Conservation (phyloP, 2,113 vertebrate species). For the Hucho hucho region DNA sequence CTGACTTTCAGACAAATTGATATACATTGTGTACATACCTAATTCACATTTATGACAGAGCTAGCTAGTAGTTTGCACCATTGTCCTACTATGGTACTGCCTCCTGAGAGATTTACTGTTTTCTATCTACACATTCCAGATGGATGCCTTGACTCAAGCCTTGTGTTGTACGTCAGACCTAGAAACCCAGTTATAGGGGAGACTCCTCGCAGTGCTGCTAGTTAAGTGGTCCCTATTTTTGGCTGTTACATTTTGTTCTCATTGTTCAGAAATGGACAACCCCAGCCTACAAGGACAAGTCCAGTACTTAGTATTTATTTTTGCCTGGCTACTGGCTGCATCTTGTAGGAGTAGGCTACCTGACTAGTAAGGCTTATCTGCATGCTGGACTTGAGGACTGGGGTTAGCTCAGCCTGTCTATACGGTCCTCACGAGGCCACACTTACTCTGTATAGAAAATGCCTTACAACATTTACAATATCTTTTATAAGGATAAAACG, state of each 20-base stretch:
- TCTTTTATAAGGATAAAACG: constrained; percentile 58
- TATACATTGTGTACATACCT: constrained; percentile 52
- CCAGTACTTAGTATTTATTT: not conserved
- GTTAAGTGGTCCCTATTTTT: constrained; percentile 6
- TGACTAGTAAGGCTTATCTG: not conserved
- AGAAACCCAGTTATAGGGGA: constrained; percentile 32
- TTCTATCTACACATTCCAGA: constrained; percentile 76
- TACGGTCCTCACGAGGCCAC: constrained; percentile 40
- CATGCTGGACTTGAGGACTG: constrained; percentile 33
- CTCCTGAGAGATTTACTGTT: constrained; percentile 57
- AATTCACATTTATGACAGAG: constrained; percentile 31
- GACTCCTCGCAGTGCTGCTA: constrained; percentile 31
- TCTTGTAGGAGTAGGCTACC: not conserved
- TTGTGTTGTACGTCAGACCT: constrained; percentile 35
- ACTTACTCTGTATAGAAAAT: constrained; percentile 55
- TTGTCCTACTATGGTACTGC: constrained; percentile 58
- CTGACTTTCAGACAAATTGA: constrained; percentile 28
- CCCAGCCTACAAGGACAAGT: constrained; percentile 4
- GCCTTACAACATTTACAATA: constrained; percentile 65
- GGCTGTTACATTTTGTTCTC: constrained; percentile 9
- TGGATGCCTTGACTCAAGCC: constrained; percentile 67
- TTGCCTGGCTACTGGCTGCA: not conserved
- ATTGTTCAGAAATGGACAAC: not conserved
- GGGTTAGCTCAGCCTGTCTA: constrained; percentile 33
- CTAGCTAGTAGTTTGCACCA: constrained; percentile 41